Evolutionary conservation across 53 echinoderm and acorn worm species (phyloP).

Genomic region (Temnopleurus reevesii): DNA sequence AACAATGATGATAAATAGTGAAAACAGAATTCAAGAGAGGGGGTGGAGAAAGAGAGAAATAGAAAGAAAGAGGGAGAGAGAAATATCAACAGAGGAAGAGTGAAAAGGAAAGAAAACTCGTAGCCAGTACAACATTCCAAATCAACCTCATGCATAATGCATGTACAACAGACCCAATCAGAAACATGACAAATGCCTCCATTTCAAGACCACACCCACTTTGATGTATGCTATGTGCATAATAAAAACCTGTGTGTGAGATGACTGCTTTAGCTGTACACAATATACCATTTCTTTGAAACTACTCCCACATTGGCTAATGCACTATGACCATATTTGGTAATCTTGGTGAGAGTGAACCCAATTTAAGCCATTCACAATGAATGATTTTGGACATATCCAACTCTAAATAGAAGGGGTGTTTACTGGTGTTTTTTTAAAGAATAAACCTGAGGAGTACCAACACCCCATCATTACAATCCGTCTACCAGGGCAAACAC

Average conservation of each 20-base stretch:
- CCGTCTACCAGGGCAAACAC: no score
- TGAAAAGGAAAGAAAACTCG: neutral
- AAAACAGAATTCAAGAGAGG: no score
- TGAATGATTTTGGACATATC: neutral
- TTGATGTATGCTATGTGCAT: neutral
- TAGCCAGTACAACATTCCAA: neutral
- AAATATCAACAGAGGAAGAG: neutral
- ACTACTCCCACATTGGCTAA: neutral
- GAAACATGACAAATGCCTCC: neutral
- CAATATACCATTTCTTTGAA: neutral
- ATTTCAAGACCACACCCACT: neutral
- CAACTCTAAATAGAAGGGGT: neutral
- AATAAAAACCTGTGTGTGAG: no score
- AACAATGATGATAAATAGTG: no score
- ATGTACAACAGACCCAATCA: neutral
- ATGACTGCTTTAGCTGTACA: neutral
- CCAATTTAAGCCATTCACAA: neutral
- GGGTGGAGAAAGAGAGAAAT: neutral
- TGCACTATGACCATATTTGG: slow-evolving; percentile 16
- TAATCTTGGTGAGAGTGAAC: neutral
- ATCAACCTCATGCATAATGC: slow-evolving; percentile 12
- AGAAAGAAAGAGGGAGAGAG: neutral
- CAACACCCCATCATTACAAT: no score
- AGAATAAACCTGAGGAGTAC: neutral
- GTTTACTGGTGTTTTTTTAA: neutral